These are phyloP conservation scores for Pteromalus puparum DNA, from an alignment of 1,140 invertebrate genomes.

Conservation along the genomic window DNA sequence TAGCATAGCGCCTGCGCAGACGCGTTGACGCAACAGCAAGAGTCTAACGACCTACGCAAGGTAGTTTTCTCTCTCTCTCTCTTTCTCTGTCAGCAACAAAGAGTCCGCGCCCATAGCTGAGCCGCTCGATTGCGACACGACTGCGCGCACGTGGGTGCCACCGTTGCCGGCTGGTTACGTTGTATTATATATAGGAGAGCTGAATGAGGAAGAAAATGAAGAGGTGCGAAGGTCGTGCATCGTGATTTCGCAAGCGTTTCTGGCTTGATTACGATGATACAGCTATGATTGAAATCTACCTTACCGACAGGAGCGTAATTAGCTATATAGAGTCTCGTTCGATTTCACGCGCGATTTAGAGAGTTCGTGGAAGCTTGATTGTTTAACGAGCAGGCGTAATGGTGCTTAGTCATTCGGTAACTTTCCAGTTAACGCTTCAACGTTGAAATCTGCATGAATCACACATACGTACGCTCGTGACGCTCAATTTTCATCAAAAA, in stretches of 20 bases:
- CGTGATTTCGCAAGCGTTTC: conserved; percentile 10
- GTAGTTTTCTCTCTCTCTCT: background rate
- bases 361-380: no score
- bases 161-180: background rate
- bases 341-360: no score
- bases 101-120: background rate
- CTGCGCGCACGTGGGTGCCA: conserved; percentile 12
- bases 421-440: no score
- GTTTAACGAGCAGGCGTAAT: no score
- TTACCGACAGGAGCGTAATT: background rate
- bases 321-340: no score
- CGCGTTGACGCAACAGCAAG: conserved; percentile 20
- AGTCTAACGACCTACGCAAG: conserved; percentile 17
- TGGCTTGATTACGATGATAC: background rate
- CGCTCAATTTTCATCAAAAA: background rate
- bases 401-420: no score
- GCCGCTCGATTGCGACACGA: conserved; percentile 24
- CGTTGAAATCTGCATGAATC: background rate
- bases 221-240: background rate
- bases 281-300: background rate
- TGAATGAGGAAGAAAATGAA: background rate
- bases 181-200: no score
- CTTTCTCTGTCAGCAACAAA: background rate
- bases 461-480: no score
- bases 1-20: background rate